Percentiles rank a stretch among this genome's conserved stretches.
phyloP scores from a whole-genome alignment of 2,888 invertebrate genomes.

The Hyalella azteca region DNA sequence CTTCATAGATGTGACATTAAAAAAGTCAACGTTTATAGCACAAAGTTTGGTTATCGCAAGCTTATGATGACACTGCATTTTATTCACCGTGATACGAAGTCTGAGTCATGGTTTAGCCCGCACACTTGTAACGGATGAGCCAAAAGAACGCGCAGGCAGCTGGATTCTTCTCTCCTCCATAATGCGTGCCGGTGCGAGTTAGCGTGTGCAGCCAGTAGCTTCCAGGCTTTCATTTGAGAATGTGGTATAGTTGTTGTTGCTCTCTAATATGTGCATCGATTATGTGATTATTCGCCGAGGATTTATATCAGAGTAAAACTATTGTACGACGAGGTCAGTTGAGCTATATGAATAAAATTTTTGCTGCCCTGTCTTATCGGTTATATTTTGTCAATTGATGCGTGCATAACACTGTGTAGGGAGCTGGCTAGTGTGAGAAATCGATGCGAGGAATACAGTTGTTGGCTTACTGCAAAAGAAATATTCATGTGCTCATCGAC shows the following conservation, averaged over 20 bases:
- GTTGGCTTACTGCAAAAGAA: constrained; percentile 10
- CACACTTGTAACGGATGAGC: neutral
- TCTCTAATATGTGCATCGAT: neutral
- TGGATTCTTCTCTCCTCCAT: constrained; percentile 10
- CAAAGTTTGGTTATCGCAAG: too few relatives aligned
- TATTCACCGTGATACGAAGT: too few relatives aligned
- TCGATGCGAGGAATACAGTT: constrained; percentile 25
- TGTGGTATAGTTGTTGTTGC: neutral
- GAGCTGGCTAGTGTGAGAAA: neutral
- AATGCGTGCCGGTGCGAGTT: neutral
- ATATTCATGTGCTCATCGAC: constrained; percentile 8
- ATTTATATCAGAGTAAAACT: neutral
- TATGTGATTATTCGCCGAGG: neutral
- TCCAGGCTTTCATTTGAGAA: constrained; percentile 6
- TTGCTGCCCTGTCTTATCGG: too few relatives aligned
- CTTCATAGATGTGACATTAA: too few relatives aligned
- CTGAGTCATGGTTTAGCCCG: too few relatives aligned
- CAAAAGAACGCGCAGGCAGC: neutral
- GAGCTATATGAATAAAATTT: neutral
- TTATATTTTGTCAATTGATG: neutral
- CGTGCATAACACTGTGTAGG: neutral
- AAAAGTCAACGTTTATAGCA: too few relatives aligned
- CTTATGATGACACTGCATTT: too few relatives aligned
- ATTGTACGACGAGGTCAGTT: neutral
- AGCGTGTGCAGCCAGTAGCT: constrained; percentile 17